These are phyloP conservation scores for Brachypodius melanocephalos DNA, from an alignment of 2,113 vertebrate genomes.

Conservation along the genomic window DNA sequence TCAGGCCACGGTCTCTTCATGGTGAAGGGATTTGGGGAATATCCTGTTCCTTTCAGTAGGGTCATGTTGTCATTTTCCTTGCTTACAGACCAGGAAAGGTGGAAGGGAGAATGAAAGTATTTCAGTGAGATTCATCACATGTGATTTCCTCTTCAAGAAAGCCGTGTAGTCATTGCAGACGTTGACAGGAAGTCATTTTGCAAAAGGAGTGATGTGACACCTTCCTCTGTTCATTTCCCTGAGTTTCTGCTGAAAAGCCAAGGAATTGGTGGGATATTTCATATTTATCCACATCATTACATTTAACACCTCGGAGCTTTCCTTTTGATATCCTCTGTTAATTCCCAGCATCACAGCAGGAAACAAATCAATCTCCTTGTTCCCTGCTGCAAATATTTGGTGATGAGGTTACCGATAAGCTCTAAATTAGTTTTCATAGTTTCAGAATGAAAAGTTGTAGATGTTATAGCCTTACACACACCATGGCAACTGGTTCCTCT, in stretches of 20 bases:
- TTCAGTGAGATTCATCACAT: background rate
- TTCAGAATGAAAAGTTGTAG: background rate
- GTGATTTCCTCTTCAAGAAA: background rate
- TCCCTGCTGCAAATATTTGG: conserved; percentile 5
- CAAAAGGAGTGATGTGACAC: background rate
- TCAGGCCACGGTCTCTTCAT: rapidly evolving
- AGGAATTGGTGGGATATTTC: background rate
- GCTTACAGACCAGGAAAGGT: background rate
- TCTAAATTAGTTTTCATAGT: background rate
- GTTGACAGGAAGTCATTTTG: background rate
- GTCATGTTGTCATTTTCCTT: background rate
- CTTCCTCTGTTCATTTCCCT: background rate
- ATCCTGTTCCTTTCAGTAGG: background rate
- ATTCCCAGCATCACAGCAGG: background rate
- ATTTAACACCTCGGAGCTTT: background rate
- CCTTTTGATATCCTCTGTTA: conserved; percentile 19
- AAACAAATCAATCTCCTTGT: background rate
- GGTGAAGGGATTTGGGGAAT: background rate
- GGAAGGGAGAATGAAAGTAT: background rate
- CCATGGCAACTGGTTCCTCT: background rate
- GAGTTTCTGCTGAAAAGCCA: background rate
- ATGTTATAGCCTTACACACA: background rate
- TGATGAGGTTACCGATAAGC: background rate
- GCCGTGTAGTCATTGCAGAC: background rate
- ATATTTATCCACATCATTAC: background rate